Evolutionary conservation across 2,797 vertebrate genomes (phyloP).

Genomic region (Phyllotis vaccarum): DNA sequence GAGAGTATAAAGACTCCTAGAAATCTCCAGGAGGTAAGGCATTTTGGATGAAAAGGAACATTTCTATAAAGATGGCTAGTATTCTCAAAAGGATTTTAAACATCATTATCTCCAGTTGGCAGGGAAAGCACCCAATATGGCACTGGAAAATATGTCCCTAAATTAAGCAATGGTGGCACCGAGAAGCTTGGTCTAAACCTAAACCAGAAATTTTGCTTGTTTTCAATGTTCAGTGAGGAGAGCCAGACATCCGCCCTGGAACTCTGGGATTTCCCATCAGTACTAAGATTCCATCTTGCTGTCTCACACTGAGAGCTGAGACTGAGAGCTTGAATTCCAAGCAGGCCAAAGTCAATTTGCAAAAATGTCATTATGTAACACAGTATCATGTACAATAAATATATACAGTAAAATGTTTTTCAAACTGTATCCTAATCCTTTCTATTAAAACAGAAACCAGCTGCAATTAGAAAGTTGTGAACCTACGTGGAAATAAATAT

Average conservation of each 20-base stretch:
- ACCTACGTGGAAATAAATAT: not conserved
- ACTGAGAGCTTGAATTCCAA: not conserved
- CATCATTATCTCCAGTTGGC: constrained; percentile 61
- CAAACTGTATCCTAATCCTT: not conserved
- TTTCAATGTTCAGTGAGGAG: not conserved
- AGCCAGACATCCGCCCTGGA: not conserved
- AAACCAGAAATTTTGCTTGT: constrained; percentile 2
- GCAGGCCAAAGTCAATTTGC: not conserved
- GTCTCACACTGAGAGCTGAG: not conserved
- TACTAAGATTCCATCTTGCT: not conserved
- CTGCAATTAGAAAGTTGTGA: not conserved
- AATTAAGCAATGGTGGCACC: constrained; percentile 56
- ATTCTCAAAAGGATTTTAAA: constrained; percentile 63
- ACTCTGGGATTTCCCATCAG: not conserved
- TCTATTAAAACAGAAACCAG: not conserved
- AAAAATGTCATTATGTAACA: not conserved
- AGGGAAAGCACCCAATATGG: constrained; percentile 66
- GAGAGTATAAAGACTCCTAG: not conserved
- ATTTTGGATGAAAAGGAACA: constrained; percentile 58
- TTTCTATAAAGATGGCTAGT: constrained; percentile 53
- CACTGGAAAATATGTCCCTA: constrained; percentile 50
- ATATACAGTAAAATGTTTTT: not conserved
- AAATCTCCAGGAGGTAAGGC: constrained; percentile 31
- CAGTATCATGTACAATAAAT: not conserved
- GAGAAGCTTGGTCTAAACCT: not conserved